Evolutionary conservation across 2,113 vertebrate species (phyloP).

Genomic region (Lonchura striata): DNA sequence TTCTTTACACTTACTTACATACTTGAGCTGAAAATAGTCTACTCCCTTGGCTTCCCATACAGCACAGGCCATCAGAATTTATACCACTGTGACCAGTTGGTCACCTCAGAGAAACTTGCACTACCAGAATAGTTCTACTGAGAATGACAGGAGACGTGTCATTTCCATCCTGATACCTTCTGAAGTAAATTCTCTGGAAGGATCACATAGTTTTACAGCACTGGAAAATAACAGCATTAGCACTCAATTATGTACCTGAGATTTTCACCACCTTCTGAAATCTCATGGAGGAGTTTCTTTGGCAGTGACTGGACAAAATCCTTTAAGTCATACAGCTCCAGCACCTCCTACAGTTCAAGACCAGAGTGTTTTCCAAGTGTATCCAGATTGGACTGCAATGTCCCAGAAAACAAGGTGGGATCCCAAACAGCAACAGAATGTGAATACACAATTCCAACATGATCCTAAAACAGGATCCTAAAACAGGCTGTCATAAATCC

Average conservation of each 20-base stretch:
- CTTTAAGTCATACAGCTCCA: conserved; percentile 70
- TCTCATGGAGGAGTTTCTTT: conserved; percentile 64
- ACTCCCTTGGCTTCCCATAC: not conserved
- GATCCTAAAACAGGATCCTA: not conserved
- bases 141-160: not conserved
- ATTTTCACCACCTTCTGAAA: conserved; percentile 68
- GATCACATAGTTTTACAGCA: not conserved
- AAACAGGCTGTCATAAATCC: not conserved
- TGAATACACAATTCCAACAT: not conserved
- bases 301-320: conserved; percentile 66
- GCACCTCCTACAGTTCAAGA: conserved; percentile 62
- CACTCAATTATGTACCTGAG: conserved; percentile 54
- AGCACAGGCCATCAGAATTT: not conserved
- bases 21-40: not conserved
- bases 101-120: not conserved
- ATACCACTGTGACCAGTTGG: not conserved
- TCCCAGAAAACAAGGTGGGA: conserved; percentile 70
- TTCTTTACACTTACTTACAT: not conserved
- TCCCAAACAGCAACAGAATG: conserved; percentile 40
- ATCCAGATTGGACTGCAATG: too few relatives aligned
- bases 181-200: not conserved
- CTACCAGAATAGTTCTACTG: not conserved
- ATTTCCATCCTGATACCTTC: not conserved
- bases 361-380: conserved; percentile 60
- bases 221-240: not conserved